Conservation (phyloP, 2,888 invertebrate genomes). For the Diloba caeruleocephala region DNA sequence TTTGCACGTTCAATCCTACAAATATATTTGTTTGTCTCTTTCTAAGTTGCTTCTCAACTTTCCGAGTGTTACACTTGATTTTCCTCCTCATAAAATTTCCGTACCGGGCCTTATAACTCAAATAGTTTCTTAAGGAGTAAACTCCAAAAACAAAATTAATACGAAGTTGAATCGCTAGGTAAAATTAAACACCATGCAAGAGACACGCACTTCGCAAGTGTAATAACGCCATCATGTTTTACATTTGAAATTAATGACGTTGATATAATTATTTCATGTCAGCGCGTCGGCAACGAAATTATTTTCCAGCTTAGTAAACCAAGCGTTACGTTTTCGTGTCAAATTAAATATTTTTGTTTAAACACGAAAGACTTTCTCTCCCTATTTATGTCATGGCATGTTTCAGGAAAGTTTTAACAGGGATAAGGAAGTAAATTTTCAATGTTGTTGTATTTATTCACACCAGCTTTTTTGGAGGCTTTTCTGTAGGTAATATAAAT, state of each 20-base stretch:
- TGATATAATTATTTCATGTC: conserved; percentile 22
- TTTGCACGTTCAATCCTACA: no score
- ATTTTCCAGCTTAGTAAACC: conserved; percentile 29
- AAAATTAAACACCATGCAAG: no score
- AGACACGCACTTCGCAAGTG: no score
- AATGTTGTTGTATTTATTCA: neutral
- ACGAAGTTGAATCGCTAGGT: no score
- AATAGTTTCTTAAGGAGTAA: no score
- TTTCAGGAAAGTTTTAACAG: neutral
- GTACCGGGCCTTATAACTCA: no score
- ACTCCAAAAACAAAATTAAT: no score
- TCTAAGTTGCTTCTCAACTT: no score
- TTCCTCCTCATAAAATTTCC: no score
- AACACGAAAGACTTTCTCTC: neutral
- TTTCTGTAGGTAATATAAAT: neutral
- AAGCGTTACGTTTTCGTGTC: conserved; percentile 8
- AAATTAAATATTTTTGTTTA: conserved; percentile 25
- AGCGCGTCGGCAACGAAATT: conserved; percentile 19
- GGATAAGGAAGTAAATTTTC: neutral
- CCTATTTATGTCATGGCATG: neutral
- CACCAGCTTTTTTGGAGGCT: neutral
- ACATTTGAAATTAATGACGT: conserved; percentile 1
- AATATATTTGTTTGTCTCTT: no score
- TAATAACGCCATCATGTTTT: neutral
- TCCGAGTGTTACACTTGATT: no score